A percentile compares a stretch with the other conserved stretches of the same genome.
phyloP scores from a whole-genome alignment of 2,888 invertebrate genomes.

The Criorhina ranunculi region DNA sequence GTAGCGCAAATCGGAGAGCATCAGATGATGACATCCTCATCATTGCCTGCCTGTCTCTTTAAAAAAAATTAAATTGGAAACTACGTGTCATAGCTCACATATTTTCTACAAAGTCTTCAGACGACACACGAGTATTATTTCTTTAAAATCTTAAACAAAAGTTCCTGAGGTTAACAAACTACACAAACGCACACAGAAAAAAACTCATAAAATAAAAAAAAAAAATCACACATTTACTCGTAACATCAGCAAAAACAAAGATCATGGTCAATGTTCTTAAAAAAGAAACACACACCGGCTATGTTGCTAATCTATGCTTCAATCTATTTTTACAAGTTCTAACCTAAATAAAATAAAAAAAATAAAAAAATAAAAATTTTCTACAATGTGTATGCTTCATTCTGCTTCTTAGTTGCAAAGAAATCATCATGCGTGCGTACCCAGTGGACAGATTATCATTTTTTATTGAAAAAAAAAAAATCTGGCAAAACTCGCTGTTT shows the following conservation, averaged over 20 bases:
- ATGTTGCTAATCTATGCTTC: slow-evolving; percentile 37
- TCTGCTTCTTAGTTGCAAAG: slow-evolving; percentile 11
- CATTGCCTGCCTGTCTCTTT: too few relatives aligned
- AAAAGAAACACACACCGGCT: not conserved
- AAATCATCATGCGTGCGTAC: slow-evolving; percentile 30
- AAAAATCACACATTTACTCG: not conserved
- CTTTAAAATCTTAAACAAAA: too few relatives aligned
- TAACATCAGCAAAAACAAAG: slow-evolving; percentile 32
- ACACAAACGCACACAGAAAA: too few relatives aligned
- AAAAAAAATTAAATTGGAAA: too few relatives aligned
- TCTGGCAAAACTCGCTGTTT: not conserved
- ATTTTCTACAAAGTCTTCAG: too few relatives aligned
- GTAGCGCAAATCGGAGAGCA: too few relatives aligned
- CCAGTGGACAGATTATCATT: slow-evolving; percentile 36
- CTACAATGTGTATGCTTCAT: not conserved
- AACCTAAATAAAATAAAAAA: slow-evolving; percentile 15
- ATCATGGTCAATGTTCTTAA: slow-evolving; percentile 43
- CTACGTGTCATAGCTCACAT: too few relatives aligned
- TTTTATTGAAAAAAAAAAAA: slow-evolving; percentile 7
- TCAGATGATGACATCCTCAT: too few relatives aligned
- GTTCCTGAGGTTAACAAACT: too few relatives aligned
- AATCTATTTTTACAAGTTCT: slow-evolving; percentile 23
- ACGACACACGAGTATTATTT: too few relatives aligned
- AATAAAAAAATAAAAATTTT: not conserved
- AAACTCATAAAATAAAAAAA: not conserved